Base-by-base conservation (phyloP, 2,888 invertebrate genomes). In the Axea sp. region DNA sequence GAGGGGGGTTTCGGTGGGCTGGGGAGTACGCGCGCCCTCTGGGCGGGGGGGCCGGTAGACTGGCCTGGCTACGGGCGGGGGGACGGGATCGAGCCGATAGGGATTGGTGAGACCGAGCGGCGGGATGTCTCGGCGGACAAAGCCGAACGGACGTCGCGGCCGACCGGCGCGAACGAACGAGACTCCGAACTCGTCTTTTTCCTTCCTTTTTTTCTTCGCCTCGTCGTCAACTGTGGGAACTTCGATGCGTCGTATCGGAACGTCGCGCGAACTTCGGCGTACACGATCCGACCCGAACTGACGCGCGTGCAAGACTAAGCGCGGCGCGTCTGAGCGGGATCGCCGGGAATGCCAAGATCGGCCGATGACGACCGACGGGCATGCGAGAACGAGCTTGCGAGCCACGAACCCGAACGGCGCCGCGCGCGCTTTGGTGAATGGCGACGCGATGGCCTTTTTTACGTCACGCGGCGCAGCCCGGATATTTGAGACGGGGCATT, bases 261-360 rank as follows among this genome's bases (percentile, higher is more conserved):
- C 22, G 15, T 24, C 24, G 24, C 3, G 41, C 14, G 41, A 5
- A 4, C 0, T 14, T 4, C n/a, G 9, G 30, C 31, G 9, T 43
- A 33, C 31, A 2, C 67, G 39, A 1, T 11, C 37, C 30, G 7
- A 12, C 51, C 26, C 51, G 51, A 35, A 35, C 28, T 19, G 30
- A 49, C 57, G 67, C 67, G 67, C 67, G 67, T 57, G 49, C 57
- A 68, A 68, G 67, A 57, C 67, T 67, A 17, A 67, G 26, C 67
- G 15, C 35, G 39, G 62, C 49, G 47, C 17, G 45, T 45, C 37
- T 15, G 39, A 22, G 39, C 39, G 41, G 33, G 43, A 43, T 33
- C 53, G 55, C 41, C 67, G 67, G 49, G 55, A 55, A 67, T 55
- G 67, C 45, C 65, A 39, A 67, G 67, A 67, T 67, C 49, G 57